Conservation (phyloP, 2,797 vertebrate genomes). For the Acomys russatus region DNA sequence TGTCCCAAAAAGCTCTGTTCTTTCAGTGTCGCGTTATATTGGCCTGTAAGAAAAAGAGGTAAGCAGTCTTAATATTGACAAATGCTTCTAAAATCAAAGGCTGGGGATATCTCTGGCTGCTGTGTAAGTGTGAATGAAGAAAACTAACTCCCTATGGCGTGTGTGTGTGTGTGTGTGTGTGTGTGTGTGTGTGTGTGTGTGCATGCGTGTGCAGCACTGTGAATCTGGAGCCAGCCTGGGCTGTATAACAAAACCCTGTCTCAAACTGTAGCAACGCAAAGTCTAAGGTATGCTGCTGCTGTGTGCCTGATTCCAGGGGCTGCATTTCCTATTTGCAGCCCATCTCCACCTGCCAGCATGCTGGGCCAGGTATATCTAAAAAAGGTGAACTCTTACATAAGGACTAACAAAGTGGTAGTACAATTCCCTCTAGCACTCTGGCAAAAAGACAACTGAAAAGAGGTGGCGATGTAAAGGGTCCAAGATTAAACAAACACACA, state of each 20-base stretch:
- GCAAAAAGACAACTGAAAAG: neutral
- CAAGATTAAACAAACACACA: constrained; percentile 31
- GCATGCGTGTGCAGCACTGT: neutral
- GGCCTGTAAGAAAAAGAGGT: constrained; percentile 13
- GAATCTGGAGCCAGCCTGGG: neutral
- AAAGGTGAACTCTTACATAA: neutral
- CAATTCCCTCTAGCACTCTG: neutral
- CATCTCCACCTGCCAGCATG: neutral
- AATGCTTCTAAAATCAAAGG: constrained; percentile 19
- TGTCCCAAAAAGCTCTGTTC: neutral
- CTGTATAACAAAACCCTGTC: neutral
- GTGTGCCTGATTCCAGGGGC: neutral
- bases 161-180: too few species aligned
- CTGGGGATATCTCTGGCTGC: neutral
- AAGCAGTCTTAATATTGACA: constrained; percentile 4
- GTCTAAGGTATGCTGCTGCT: neutral
- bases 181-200: too few species aligned
- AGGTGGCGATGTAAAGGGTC: neutral
- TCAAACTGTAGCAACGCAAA: neutral
- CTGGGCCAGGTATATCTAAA: neutral
- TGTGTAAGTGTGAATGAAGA: neutral
- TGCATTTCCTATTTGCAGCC: neutral
- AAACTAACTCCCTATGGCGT: too few species aligned
- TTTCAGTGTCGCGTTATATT: neutral
- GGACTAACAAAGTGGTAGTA: neutral